phyloP scores from a whole-genome alignment of 2,888 invertebrate species.

The Lasioglossum morio region DNA sequence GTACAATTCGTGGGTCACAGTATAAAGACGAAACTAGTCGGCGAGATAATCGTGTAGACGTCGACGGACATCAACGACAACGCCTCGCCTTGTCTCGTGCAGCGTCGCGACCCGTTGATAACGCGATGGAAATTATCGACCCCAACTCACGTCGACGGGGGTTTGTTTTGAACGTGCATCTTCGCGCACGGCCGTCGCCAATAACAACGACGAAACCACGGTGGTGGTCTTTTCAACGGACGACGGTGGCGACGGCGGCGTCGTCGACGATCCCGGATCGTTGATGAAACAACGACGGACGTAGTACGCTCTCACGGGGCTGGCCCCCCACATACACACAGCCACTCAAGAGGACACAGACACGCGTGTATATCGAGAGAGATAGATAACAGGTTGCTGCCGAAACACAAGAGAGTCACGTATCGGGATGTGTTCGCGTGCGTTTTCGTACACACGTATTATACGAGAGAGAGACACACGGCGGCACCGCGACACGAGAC shows the following conservation, averaged over 20 bases:
- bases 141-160: slow-evolving; percentile 54
- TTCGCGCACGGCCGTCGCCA: slow-evolving; percentile 67
- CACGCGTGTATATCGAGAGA: background rate
- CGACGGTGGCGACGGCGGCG: slow-evolving; percentile 52
- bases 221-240: slow-evolving; percentile 20
- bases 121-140: slow-evolving; percentile 68
- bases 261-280: slow-evolving; percentile 34
- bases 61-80: slow-evolving; percentile 57
- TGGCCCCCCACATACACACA: background rate
- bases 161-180: slow-evolving; percentile 69
- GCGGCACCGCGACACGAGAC: slow-evolving; percentile 53
- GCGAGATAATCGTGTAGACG: slow-evolving; percentile 21
- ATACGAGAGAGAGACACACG: slow-evolving; percentile 40
- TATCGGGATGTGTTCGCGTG: slow-evolving; percentile 22
- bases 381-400: slow-evolving; percentile 68
- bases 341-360: no score
- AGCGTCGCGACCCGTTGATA: slow-evolving; percentile 51
- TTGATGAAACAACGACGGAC: slow-evolving; percentile 10
- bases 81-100: slow-evolving; percentile 57
- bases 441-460: slow-evolving; percentile 32
- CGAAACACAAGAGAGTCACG: slow-evolving; percentile 43
- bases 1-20: slow-evolving; percentile 34
- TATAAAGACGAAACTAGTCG: slow-evolving; percentile 41
- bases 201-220: slow-evolving; percentile 55
- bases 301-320: background rate